Conservation (phyloP, 30 jellyfish, hydroid and myxozoan species). For the Aurelia aurita region DNA sequence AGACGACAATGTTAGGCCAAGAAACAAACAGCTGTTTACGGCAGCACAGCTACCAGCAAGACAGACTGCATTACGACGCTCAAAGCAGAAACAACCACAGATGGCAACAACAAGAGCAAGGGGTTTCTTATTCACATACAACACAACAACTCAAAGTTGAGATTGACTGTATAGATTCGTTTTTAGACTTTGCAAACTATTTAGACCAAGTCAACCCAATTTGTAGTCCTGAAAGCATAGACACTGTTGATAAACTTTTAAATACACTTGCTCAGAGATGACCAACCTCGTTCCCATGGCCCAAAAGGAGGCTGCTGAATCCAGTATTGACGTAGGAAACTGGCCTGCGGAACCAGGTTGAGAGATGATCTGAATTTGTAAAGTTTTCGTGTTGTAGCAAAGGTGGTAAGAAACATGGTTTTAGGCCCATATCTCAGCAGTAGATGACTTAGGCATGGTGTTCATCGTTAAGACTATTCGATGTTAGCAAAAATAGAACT, state of each 20-base stretch:
- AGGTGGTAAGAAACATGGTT: too few species aligned
- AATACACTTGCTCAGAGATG: constrained; percentile 46
- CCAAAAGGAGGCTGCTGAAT: too few species aligned
- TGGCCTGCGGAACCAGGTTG: too few species aligned
- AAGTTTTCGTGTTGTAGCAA: too few species aligned
- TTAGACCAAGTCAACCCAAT: constrained; percentile 81
- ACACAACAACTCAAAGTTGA: constrained; percentile 40
- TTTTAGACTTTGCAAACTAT: constrained; percentile 64
- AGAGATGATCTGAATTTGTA: too few species aligned
- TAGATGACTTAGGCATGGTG: too few species aligned
- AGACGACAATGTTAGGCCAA: constrained; percentile 41
- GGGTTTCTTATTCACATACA: background rate
- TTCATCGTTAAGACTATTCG: too few species aligned
- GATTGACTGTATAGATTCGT: constrained; percentile 57
- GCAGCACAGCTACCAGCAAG: constrained; percentile 20
- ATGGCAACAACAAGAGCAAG: constrained; percentile 34
- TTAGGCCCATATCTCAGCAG: too few species aligned
- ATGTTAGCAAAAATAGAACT: too few species aligned
- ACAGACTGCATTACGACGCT: constrained; percentile 30
- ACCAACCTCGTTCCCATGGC: too few species aligned
- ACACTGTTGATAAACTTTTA: constrained; percentile 70
- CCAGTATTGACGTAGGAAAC: too few species aligned
- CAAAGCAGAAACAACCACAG: constrained; percentile 1
- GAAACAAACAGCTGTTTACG: constrained; percentile 26
- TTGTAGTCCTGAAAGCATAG: constrained; percentile 66